Percentiles rank a stretch among this genome's conserved stretches.
Evolutionary conservation across 2,113 vertebrate species (phyloP).

Genomic region (Cryptotis parvus): DNA sequence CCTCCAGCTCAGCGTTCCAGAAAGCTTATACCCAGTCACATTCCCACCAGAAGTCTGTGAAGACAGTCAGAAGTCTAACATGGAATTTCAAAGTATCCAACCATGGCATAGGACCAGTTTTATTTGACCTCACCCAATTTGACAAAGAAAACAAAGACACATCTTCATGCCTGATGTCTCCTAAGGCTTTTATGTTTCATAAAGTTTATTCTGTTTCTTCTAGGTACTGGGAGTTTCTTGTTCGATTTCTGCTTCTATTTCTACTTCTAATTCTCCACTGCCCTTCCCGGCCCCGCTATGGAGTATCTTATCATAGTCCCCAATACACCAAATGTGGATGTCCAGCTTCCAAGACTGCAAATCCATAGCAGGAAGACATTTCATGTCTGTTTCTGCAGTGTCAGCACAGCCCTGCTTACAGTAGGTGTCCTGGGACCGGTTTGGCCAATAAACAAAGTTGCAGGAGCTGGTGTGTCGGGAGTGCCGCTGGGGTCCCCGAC

Average conservation of each 20-base stretch:
- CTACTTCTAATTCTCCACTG: not conserved
- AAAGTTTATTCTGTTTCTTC: not conserved
- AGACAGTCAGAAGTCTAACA: not conserved
- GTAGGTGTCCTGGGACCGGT: not conserved
- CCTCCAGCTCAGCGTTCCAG: not conserved
- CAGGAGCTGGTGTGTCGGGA: fast-evolving
- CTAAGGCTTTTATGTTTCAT: too few species aligned
- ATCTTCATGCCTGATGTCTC: not conserved
- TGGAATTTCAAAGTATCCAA: not conserved
- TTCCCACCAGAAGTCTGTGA: not conserved
- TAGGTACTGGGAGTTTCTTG: not conserved
- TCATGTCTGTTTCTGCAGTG: not conserved
- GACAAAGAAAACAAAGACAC: not conserved
- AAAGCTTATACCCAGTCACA: not conserved
- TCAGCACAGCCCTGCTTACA: not conserved
- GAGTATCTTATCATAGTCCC: not conserved
- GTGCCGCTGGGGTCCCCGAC: too few species aligned
- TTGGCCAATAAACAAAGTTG: not conserved
- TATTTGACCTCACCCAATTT: not conserved
- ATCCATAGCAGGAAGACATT: not conserved
- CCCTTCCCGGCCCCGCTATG: fast-evolving
- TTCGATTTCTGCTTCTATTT: not conserved
- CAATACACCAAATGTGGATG: fast-evolving
- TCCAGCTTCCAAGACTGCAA: not conserved
- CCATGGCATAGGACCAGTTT: not conserved